Base-by-base conservation (phyloP, 2,888 invertebrate genomes). In the Xestia rhomboidea region DNA sequence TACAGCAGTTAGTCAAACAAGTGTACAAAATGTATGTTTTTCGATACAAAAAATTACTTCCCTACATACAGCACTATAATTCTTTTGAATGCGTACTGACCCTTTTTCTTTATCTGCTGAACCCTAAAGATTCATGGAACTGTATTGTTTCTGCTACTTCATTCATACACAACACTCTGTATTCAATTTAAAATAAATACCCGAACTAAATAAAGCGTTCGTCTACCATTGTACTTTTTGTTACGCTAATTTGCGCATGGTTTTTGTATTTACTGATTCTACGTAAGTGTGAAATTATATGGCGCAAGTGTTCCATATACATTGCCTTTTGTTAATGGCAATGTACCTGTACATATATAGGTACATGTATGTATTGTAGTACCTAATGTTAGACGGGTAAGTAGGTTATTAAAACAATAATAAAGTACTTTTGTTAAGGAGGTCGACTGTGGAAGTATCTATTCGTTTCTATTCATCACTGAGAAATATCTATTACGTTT, bases 161-260 rank as follows among this genome's bases (percentile, higher is more conserved):
- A 18, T 57, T n/a, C n/a, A 30, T 10, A 15, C 57, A n/a, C 18
- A 27, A 49, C 41, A 38, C n/a, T 60, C 2, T 60, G 38, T 21
- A 60, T 7, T 49, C 1, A 46, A 34, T 66, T 54, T 30, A 60
- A 69, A 69, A 60, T 44, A 63, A 44, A 24, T 63, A 24, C 34
- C 11, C 5, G 4, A 18, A 34, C 24, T 13, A 62, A 69, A 30
- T 69, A 30, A 24, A 27, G 24, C 18, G 30, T 62, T n/a, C 7
- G 64, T n/a, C 60, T 27, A 0, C 27, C 21, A 27, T 62, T 77
- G 24, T 63, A 44, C 15, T 27, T 77, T 34, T 69, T 34, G 62
- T 51, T 8, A 1, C 21, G 6, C 51, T 51, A 27, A 30, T 69
- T 77, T 77, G 34, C 15, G n/a, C 10, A 41, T 34, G 21, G 30